Evolutionary conservation across 2,113 vertebrate species (phyloP), one percentile per base, ranked within the genome.

Genomic region (Struthio camelus): DNA sequence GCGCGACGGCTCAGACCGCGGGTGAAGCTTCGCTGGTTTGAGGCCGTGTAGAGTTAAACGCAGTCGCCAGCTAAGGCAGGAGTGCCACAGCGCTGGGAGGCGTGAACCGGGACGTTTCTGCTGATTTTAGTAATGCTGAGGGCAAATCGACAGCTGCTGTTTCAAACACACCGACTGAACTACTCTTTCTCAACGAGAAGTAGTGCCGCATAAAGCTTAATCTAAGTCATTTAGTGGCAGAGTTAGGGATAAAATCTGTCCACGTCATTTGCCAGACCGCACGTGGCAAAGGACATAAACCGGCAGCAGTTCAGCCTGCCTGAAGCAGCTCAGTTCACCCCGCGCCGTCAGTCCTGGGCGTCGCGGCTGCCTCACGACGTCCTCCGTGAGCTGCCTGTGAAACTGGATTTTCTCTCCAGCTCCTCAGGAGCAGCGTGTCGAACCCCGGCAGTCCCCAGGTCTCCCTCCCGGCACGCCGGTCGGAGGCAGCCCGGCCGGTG

Each of bases 1-100:
- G 1, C 2, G 32, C 1, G 34, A 11, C 0, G 9, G 58, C n/a
- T 2, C 0, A 20, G 61, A 1, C 2, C 0, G 0, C 5, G 20
- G 77, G 32, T 4, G 64, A 64, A 59, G 59, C 2, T 0, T 5
- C 23, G 5, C 42, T 16, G 36, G 34, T 3, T 54, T 18, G 48
- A n/a, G 4, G 20, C 73, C 36, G 69, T 42, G 16, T 11, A 53
- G 59, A 69, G 54, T 70, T 42, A 2, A 0, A 0, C 4, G 3
- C 1, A 23, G 11, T 12, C 59, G 34, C 67, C 11, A 4, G 2
- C 8, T 9, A 61, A 30, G 38, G 69, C 2, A 56, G n/a, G 16
- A n/a, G 24, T 0, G 3, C 42, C 2, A 0, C 19, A 4, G 62
- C 10, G 24, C 17, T 11, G 9, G 36, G 7, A 36, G 3, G 6